These are phyloP conservation scores for Leptoclinus maculatus DNA, from an alignment of 2,797 vertebrate genomes.

Conservation along the genomic window DNA sequence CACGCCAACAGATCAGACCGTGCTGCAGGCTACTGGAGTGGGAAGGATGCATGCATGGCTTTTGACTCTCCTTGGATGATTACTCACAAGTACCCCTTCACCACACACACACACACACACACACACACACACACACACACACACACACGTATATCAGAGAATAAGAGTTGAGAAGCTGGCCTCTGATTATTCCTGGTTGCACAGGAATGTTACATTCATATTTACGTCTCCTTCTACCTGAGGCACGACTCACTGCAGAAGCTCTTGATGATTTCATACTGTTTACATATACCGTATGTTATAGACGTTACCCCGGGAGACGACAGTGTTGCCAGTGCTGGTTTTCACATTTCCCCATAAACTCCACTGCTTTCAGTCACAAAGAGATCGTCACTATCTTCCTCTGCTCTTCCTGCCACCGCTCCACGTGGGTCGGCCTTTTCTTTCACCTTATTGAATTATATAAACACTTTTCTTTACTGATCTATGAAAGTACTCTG, in stretches of 20 bases:
- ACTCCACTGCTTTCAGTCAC: neutral
- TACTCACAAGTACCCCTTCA: slow-evolving; percentile 63
- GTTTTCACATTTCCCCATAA: neutral
- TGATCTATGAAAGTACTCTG: neutral
- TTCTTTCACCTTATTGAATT: neutral
- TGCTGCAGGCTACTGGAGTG: slow-evolving; percentile 58
- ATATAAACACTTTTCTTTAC: neutral
- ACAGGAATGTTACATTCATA: neutral
- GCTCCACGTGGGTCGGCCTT: neutral
- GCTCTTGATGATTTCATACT: neutral
- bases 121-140: slow-evolving; percentile 28
- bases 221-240: slow-evolving; percentile 81
- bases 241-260: slow-evolving; percentile 78
- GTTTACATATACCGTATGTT: neutral
- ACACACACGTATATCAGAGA: neutral
- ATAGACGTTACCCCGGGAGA: neutral
- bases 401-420: neutral
- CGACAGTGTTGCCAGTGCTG: too few relatives aligned
- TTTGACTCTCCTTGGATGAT: slow-evolving; percentile 72
- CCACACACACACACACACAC: slow-evolving; percentile 42
- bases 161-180: neutral
- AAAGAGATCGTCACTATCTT: neutral
- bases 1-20: slow-evolving; percentile 45
- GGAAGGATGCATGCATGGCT: slow-evolving; percentile 75
- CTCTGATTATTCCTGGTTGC: slow-evolving; percentile 15